phyloP scores from a whole-genome alignment of 1,140 invertebrate species.

The Himalopsyche phryganea region DNA sequence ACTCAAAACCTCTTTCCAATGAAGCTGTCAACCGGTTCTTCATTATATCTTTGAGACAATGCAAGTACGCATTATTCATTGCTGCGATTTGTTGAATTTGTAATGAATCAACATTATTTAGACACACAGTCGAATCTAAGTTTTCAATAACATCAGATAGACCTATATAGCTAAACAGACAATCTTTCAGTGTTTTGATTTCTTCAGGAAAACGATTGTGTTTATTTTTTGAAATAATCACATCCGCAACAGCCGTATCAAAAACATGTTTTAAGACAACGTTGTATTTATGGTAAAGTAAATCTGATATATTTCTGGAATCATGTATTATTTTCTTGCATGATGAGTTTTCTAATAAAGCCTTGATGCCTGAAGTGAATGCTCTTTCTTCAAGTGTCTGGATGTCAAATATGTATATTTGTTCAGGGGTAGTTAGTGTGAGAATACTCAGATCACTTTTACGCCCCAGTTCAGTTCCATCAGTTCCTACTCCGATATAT shows the following conservation, averaged over 20 bases:
- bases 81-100: too few relatives aligned
- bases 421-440: constrained; percentile 43
- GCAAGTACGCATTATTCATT: too few relatives aligned
- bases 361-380: constrained; percentile 47
- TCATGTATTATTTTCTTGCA: constrained; percentile 53
- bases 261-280: constrained; percentile 49
- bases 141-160: constrained; percentile 21
- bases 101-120: too few relatives aligned
- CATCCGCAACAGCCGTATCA: constrained; percentile 52
- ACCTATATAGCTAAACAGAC: constrained; percentile 45
- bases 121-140: too few relatives aligned
- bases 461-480: constrained; percentile 48
- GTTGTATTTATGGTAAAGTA: constrained; percentile 50
- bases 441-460: constrained; percentile 51
- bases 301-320: constrained; percentile 50
- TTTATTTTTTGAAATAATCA: constrained; percentile 49
- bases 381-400: constrained; percentile 46
- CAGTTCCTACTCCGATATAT: constrained; percentile 44
- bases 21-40: too few relatives aligned
- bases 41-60: too few relatives aligned
- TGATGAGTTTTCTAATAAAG: constrained; percentile 44
- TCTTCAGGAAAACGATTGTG: constrained; percentile 39
- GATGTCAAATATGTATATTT: constrained; percentile 53
- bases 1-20: too few relatives aligned
- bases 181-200: constrained; percentile 44